These are phyloP conservation scores for Cheilosia grossa DNA, from an alignment of 2,888 invertebrate species.

Conservation along the genomic window DNA sequence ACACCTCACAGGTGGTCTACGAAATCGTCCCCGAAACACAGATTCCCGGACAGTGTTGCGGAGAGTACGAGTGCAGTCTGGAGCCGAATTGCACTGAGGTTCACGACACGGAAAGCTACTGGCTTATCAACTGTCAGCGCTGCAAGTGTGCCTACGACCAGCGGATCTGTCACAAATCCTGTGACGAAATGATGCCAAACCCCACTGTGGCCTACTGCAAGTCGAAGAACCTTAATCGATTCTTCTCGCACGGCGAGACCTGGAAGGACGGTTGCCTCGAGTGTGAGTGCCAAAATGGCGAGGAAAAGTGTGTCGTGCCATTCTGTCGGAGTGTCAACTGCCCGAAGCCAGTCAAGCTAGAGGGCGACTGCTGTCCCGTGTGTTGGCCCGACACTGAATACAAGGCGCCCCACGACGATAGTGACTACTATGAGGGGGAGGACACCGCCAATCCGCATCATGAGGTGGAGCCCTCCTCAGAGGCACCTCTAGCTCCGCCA, in stretches of 20 bases:
- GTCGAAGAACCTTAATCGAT: slow-evolving; percentile 78
- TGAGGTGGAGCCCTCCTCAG: slow-evolving; percentile 34
- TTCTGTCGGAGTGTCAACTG: slow-evolving; percentile 80
- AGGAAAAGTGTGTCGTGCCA: slow-evolving; percentile 79
- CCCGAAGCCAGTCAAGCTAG: slow-evolving; percentile 79
- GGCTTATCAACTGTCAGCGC: slow-evolving; percentile 80
- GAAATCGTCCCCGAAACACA: slow-evolving; percentile 79
- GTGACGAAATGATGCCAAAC: slow-evolving; percentile 79
- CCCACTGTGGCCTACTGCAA: slow-evolving; percentile 79
- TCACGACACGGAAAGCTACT: slow-evolving; percentile 77
- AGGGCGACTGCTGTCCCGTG: slow-evolving; percentile 81
- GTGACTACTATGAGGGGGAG: slow-evolving; percentile 57
- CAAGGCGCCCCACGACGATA: slow-evolving; percentile 48
- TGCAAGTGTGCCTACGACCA: slow-evolving; percentile 80
- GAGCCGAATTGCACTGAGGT: slow-evolving; percentile 81
- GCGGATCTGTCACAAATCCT: slow-evolving; percentile 80
- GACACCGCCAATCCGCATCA: slow-evolving; percentile 56
- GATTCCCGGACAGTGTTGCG: slow-evolving; percentile 84
- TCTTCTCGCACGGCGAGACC: slow-evolving; percentile 80
- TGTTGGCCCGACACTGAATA: slow-evolving; percentile 80
- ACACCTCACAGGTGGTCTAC: slow-evolving; percentile 78
- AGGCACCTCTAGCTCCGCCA: slow-evolving; percentile 43
- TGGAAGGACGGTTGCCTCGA: slow-evolving; percentile 82
- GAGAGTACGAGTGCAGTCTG: slow-evolving; percentile 83
- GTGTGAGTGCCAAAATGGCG: slow-evolving; percentile 81